Percentiles rank a stretch among this genome's conserved stretches.
phyloP scores from a whole-genome alignment of 2,113 vertebrate genomes.

The Leptobrachium ailaonicum region DNA sequence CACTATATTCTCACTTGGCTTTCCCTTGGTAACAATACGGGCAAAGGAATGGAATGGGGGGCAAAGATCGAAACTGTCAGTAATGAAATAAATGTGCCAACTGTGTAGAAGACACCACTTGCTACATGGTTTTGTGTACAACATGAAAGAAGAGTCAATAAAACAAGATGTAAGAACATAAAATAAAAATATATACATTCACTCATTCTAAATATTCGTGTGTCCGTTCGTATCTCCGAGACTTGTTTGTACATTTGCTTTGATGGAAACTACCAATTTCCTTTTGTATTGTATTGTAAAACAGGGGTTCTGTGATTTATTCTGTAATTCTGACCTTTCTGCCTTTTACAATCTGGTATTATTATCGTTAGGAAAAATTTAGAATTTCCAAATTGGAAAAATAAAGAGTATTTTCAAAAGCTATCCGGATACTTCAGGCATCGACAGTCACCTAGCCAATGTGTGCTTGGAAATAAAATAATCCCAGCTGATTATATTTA shows the following conservation, averaged over 20 bases:
- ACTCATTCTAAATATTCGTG: neutral
- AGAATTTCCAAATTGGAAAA: no score
- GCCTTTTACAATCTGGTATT: no score
- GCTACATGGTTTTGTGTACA: neutral
- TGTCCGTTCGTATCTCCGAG: no score
- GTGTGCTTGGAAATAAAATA: conserved; percentile 37
- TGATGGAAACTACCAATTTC: no score
- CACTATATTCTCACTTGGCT: conserved; percentile 53
- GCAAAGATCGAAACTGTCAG: conserved; percentile 52
- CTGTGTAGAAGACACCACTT: conserved; percentile 60
- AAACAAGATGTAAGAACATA: conserved; percentile 13
- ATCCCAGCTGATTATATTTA: conserved; percentile 39
- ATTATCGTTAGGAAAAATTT: no score
- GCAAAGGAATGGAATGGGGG: conserved; percentile 59
- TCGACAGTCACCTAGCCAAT: conserved; percentile 29
- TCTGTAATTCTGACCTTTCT: no score
- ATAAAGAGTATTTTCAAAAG: conserved; percentile 1
- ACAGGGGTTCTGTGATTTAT: no score
- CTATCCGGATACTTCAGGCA: conserved; percentile 36
- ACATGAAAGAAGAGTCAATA: conserved; percentile 16
- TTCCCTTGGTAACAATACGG: conserved; percentile 63
- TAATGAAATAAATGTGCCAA: conserved; percentile 52
- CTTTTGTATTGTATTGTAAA: neutral
- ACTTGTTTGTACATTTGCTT: no score
- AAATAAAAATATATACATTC: neutral